phyloP scores from a whole-genome alignment of 1,140 invertebrate species.

The Panagrolaimus sp. region DNA sequence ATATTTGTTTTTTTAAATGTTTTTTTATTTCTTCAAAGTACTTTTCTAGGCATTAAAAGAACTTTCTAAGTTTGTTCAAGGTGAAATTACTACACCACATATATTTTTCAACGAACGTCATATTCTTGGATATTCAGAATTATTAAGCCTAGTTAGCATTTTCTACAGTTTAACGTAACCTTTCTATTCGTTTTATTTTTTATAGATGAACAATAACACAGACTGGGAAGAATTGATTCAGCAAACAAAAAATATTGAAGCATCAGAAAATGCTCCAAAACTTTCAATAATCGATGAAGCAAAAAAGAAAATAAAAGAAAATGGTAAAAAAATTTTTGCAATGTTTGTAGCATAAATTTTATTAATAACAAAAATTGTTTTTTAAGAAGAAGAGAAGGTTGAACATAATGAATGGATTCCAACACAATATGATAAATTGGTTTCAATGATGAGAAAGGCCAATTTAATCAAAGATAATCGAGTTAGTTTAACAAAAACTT shows the following conservation, averaged over 20 bases:
- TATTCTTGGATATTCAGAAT: neutral
- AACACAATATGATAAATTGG: conserved; percentile 40
- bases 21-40: neutral
- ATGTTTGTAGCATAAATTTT: too few relatives aligned
- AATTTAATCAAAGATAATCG: conserved; percentile 60
- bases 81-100: conserved; percentile 6
- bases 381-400: neutral
- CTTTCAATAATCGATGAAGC: conserved; percentile 8
- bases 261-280: neutral
- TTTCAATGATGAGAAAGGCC: conserved; percentile 55
- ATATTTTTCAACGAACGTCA: conserved; percentile 10
- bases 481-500: conserved; percentile 40
- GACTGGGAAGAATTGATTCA: neutral
- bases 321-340: too few relatives aligned
- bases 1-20: too few relatives aligned
- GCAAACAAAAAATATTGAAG: neutral
- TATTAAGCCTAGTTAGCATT: neutral
- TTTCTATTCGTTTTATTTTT: too few relatives aligned
- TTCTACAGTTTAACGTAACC: too few relatives aligned
- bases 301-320: too few relatives aligned
- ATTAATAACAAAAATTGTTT: neutral
- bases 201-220: conserved; percentile 2
- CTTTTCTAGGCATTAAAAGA: neutral
- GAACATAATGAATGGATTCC: conserved; percentile 22
- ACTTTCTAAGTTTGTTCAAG: conserved; percentile 9